Conservation (phyloP, 2,888 invertebrate species). For the Sisyra terminalis region DNA sequence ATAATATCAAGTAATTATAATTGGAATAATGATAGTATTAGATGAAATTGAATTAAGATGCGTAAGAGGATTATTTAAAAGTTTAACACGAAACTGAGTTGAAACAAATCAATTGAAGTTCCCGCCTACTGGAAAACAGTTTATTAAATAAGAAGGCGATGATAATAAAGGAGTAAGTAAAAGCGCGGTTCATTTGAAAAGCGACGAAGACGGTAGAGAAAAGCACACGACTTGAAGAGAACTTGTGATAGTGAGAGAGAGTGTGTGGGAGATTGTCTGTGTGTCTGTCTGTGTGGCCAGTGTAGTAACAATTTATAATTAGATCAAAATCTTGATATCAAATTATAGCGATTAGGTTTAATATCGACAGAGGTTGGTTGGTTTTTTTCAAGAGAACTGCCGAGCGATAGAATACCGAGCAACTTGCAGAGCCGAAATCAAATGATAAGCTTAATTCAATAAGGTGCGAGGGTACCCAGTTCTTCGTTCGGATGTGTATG, state of each 20-base stretch:
- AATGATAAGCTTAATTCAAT: conserved; percentile 71
- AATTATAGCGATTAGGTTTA: conserved; percentile 30
- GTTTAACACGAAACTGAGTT: no score
- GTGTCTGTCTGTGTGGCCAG: not conserved
- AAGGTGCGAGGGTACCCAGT: conserved; percentile 25
- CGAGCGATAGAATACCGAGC: conserved; percentile 3
- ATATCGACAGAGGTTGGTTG: conserved; percentile 26
- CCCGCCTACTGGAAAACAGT: no score
- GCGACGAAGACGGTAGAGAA: not conserved
- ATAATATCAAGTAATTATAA: no score
- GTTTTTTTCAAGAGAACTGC: conserved; percentile 10
- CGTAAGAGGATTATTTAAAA: no score
- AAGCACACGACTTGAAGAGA: not conserved
- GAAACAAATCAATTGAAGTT: no score
- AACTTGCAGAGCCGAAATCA: conserved; percentile 30
- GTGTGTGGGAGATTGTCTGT: no score
- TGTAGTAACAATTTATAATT: conserved; percentile 18
- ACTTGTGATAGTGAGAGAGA: not conserved
- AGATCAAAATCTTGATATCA: conserved; percentile 27
- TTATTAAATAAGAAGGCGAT: no score
- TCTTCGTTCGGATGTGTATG: not conserved
- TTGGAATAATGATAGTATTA: no score
- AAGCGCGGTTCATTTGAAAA: not conserved
- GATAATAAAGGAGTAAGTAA: not conserved
- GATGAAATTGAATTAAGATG: no score